A percentile compares a stretch with the other conserved stretches of the same genome.
Evolutionary conservation across 35 echinoderm and acorn worm genomes (phyloP).

Genomic region (Stichopus chloronotus): DNA sequence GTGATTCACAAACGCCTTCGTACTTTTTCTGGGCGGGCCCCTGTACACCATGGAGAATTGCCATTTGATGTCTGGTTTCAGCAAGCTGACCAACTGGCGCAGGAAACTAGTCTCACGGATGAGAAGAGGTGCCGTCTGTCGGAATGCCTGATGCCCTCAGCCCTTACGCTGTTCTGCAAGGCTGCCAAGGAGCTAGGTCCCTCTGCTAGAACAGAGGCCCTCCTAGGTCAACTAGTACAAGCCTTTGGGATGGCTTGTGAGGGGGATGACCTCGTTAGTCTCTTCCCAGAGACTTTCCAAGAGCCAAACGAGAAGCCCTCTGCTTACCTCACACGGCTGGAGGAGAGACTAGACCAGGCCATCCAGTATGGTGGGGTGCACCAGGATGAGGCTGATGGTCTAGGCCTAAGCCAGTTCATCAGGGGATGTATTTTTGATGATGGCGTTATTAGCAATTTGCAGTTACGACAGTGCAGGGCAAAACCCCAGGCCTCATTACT

Average conservation of each 20-base stretch:
- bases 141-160: constrained; percentile 26
- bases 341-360: not conserved
- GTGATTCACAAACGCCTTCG: not conserved
- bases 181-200: not conserved
- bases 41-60: constrained; percentile 35
- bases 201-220: not conserved
- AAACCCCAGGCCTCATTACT: not conserved
- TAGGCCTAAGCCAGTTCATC: not conserved
- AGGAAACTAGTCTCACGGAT: not conserved
- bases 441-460: not conserved
- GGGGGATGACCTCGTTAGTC: not conserved
- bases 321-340: not conserved
- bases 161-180: not conserved
- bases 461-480: not conserved
- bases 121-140: not conserved
- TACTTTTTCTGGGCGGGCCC: constrained; percentile 2
- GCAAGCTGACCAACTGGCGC: constrained; percentile 59
- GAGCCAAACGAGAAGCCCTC: constrained; percentile 12
- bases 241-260: not conserved
- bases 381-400: not conserved
- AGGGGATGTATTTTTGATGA: not conserved
- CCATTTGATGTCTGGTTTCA: constrained; percentile 47
- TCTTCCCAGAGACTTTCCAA: constrained; percentile 15
- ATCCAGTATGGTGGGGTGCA: not conserved
- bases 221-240: not conserved